Conservation (phyloP, 2,797 vertebrate genomes). For the Scolopax rusticola region DNA sequence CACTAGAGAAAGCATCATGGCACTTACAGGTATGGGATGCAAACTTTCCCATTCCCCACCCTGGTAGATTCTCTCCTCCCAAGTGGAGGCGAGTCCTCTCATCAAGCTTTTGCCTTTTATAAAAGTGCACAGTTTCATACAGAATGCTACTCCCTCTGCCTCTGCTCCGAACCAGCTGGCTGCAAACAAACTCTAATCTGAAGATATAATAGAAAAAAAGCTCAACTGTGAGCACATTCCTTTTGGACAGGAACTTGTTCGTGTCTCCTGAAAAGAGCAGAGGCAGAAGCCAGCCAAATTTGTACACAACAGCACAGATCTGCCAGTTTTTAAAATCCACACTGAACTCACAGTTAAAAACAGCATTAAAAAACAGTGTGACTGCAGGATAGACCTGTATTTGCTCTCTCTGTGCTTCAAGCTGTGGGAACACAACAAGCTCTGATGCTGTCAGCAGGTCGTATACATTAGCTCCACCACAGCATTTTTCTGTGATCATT, state of each 20-base stretch:
- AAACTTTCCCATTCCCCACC: neutral
- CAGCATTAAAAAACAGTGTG: neutral
- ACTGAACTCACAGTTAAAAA: neutral
- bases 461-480: neutral
- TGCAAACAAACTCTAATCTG: neutral
- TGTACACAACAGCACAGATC: neutral
- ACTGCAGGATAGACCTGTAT: neutral
- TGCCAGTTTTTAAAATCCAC: neutral
- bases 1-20: neutral
- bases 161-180: conserved; percentile 34
- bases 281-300: conserved; percentile 2
- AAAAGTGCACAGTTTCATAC: neutral
- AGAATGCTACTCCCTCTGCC: neutral
- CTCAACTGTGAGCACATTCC: neutral
- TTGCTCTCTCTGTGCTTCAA: neutral
- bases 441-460: conserved; percentile 31
- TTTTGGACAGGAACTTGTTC: conserved; percentile 7
- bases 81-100: neutral
- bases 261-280: neutral
- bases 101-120: neutral
- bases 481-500: neutral
- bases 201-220: neutral
- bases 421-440: conserved; percentile 23
- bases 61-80: neutral
- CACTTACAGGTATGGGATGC: neutral